Evolutionary conservation across 2,113 vertebrate species (phyloP), one percentile per base, ranked within the genome.

Genomic region (Nesoenas mayeri): DNA sequence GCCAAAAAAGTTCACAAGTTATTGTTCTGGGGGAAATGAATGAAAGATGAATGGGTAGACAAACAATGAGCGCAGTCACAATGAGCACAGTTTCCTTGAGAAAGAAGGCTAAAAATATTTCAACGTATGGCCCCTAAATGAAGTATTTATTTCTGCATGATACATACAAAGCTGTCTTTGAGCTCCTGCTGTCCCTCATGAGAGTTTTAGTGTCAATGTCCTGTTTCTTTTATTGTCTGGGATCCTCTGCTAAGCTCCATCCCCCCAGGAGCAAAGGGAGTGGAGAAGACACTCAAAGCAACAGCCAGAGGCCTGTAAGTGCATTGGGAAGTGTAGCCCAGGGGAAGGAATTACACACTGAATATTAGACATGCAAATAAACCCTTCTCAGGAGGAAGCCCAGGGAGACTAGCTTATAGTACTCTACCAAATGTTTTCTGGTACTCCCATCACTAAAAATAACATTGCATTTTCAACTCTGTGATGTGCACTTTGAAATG

Each of bases 331-430:
- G 42, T n/a, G 24, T 80, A 75, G 69, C 64, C 56, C 75, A 86
- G 26, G 66, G 61, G 88, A 91, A 6, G 38, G 70, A 91, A 94
- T 96, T 91, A 87, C 62, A 69, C 19, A 83, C 13, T 20, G 31
- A 89, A 40, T 82, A 88, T 91, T 91, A 93, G 81, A 50, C 74
- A 95, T 72, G 85, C 79, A 93, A 91, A 93, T 93, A 88, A 93
- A 66, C 81, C 58, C 44, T 85, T 69, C 85, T 85, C 44, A 61
- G 32, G 44, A 26, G 54, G 31, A 82, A 61, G 53, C 85, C 88
- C 54, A 31, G 66, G 28, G 74, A 87, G 50, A 65, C 15, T 25
- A 72, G 53, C 11, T 73, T 72, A n/a, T 25, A 83, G 29, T 34
- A 21, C 10, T 75, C 42, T 42, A 71, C 48, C 47, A 79, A 92